These are phyloP conservation scores for Formica aserva DNA, from an alignment of 2,888 invertebrate species.

Conservation along the genomic window DNA sequence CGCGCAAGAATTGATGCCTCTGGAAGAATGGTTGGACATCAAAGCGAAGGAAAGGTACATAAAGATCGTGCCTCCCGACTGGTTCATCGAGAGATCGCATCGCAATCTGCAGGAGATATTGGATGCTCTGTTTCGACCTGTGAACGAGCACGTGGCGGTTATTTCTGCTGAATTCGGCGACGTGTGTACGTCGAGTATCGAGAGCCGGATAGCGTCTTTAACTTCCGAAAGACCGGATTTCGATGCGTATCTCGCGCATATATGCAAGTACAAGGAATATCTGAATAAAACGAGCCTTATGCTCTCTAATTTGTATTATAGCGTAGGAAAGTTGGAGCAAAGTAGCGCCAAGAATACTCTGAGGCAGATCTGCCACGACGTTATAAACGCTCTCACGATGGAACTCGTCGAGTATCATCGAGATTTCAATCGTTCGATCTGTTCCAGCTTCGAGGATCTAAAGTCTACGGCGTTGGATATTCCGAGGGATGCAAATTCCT, in stretches of 20 bases:
- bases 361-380: conserved; percentile 70
- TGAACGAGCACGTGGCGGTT: conserved; percentile 71
- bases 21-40: conserved; percentile 86
- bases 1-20: conserved; percentile 88
- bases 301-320: conserved; percentile 76
- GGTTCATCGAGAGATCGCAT: conserved; percentile 84
- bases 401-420: conserved; percentile 77
- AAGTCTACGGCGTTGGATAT: conserved; percentile 85
- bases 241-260: conserved; percentile 73
- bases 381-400: conserved; percentile 73
- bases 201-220: conserved; percentile 61
- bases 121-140: conserved; percentile 70
- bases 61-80: conserved; percentile 88
- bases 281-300: conserved; percentile 75
- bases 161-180: conserved; percentile 75
- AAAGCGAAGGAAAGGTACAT: conserved; percentile 86
- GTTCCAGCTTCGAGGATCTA: conserved; percentile 86
- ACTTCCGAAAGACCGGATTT: conserved; percentile 69
- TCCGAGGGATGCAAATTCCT: conserved; percentile 86
- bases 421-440: conserved; percentile 81
- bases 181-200: conserved; percentile 69
- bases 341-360: conserved; percentile 74
- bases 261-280: conserved; percentile 76
- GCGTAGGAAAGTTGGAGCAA: conserved; percentile 78
- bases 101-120: conserved; percentile 72